Evolutionary conservation across 2,888 invertebrate species (phyloP).

Genomic region (Agrochola lychnidis): DNA sequence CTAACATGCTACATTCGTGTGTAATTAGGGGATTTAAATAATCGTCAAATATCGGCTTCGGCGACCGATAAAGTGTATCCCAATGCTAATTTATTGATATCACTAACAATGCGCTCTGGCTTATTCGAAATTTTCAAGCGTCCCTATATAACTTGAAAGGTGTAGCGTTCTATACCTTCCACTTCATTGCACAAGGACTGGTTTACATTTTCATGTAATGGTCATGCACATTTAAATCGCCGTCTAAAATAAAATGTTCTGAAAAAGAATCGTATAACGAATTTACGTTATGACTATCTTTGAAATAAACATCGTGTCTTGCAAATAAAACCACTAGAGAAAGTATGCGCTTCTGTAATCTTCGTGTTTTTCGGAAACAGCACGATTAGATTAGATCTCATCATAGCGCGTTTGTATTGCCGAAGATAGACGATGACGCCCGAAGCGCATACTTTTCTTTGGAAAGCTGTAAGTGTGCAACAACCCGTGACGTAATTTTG

Average conservation of each 20-base stretch:
- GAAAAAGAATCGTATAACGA: background rate
- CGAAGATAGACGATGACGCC: background rate
- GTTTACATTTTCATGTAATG: background rate
- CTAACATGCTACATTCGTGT: background rate
- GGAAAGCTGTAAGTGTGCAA: background rate
- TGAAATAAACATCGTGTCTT: background rate
- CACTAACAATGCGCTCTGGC: background rate
- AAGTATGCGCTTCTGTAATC: background rate
- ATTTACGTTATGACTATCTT: background rate
- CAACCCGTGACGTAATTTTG: conserved; percentile 53
- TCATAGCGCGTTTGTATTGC: background rate
- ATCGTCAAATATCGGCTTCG: background rate
- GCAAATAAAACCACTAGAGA: background rate
- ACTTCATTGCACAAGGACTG: background rate
- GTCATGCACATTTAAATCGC: background rate
- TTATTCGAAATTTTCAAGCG: background rate
- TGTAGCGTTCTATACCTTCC: background rate
- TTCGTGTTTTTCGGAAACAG: background rate
- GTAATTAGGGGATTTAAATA: background rate
- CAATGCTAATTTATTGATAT: background rate
- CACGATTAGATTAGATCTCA: background rate
- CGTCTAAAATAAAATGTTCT: background rate
- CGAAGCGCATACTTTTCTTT: background rate
- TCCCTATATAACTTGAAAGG: background rate
- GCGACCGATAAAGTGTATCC: background rate